Base-by-base conservation (phyloP, 2,113 vertebrate genomes). In the Casuarius casuarius region DNA sequence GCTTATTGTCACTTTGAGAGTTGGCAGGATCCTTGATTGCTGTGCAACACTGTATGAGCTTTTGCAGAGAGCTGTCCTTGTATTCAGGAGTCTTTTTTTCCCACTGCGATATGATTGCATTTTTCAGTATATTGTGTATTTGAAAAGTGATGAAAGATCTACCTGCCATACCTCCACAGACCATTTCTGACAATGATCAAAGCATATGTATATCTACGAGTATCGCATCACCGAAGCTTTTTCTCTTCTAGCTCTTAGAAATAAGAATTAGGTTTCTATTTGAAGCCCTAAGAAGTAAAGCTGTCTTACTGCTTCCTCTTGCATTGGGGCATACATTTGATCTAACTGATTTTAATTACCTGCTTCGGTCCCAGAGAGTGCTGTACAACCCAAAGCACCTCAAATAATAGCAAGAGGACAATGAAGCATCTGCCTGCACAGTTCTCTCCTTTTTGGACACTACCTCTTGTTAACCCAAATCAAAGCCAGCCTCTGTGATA, bases 11-110 rank as follows among this genome's bases (percentile, higher is more conserved):
- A 88, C 92, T 96, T 95, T 79, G 87, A 67, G 91, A 91, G 88
- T 65, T 97, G 96, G 94, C 95, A 97, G 85, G 78, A 89, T 96
- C 58, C 75, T 86, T 92, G 81, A 92, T 95, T 95, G 93, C 89
- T 79, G 20, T 70, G 84, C 90, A 87, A 80, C 84, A 92, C 94
- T 87, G 52, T 84, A 58, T 89, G 59, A 78, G 90, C 92, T 95
- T 87, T 91, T 92, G 79, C 85, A 76, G 87, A 88, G 73, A 84
- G 63, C 62, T 96, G 90, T 79, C 74, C 82, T 91, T 92, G 67
- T 77, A 48, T 93, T 97, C 80, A 29, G 52, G 59, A 89, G 67
- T 87, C 91, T 70, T 20, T 81, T 75, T 72, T 76, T 62, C 56
- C 38, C 54, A 71, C 74, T 42, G 38, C 42, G 71, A 58, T 66